Evolutionary conservation across 2,888 invertebrate species (phyloP), one percentile per base, ranked within the genome.

Genomic region (Drosophila meridiana): DNA sequence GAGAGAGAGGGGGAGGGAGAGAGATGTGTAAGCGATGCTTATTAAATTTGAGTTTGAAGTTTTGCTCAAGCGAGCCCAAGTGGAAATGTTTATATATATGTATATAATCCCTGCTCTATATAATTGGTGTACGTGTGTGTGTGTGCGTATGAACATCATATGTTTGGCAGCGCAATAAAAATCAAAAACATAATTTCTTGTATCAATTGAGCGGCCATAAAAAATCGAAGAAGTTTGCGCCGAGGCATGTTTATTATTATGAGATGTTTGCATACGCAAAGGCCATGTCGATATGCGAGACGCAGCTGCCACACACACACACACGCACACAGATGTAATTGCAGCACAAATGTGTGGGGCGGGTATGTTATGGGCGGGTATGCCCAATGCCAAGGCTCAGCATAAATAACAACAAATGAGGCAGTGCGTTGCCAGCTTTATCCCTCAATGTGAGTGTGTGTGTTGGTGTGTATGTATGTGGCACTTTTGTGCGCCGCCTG

Each of bases 101-200:
- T 43, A 45, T 76, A 68, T 87, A 87, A 85, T 87, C 89, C 89
- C 69, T 65, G 74, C 48, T 63, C 52, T 30, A 62, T 50, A 30
- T 78, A 82, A 82, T 69, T 82, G 80, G 66, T 63, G 47, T 60
- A 47, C 5, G 45, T 47, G 52, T 50, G 61, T n/a, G 47, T 47
- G 45, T 60, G 66, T 42, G 66, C 56, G 63, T 61, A 47, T 52
- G 62, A 81, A 83, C 87, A 90, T 87, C 87, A 87, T 90, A 90
- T 90, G 90, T 83, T 90, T 73, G 78, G 59, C 40, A 77, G 43
- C 63, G 82, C 82, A 87, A 90, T 90, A 90, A 88, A 89, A 90
- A 87, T 90, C 87, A 90, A 80, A 89, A 86, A 74, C 83, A 80
- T 85, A 80, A 91, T 90, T 90, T 89, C 79, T 68, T 74, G 78